Conservation (phyloP, 1,140 invertebrate species). For the Drosophila azteca region DNA sequence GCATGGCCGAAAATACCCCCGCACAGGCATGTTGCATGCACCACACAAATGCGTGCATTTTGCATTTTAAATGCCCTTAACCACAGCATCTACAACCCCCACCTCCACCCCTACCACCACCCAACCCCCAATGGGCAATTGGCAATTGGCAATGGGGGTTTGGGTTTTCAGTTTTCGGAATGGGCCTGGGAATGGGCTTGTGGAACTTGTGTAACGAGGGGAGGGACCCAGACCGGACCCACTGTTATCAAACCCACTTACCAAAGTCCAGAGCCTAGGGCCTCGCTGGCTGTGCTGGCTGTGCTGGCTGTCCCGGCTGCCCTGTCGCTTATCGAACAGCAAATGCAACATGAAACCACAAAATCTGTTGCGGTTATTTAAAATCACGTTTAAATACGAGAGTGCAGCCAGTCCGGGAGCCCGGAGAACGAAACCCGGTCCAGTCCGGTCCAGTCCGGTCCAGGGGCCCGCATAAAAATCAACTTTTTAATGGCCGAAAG, state of each 20-base stretch:
- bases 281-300: slow-evolving; percentile 14
- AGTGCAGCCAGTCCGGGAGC: slow-evolving; percentile 38
- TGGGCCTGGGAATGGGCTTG: too few relatives aligned
- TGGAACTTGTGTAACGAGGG: slow-evolving; percentile 29
- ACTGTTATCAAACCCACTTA: slow-evolving; percentile 26
- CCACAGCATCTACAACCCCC: slow-evolving; percentile 28
- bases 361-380: slow-evolving; percentile 79
- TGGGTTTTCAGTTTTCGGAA: too few relatives aligned
- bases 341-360: slow-evolving; percentile 77
- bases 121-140: neutral
- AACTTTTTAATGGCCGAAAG: slow-evolving; percentile 74
- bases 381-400: slow-evolving; percentile 75
- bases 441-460: neutral
- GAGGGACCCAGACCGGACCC: slow-evolving; percentile 4
- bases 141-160: too few relatives aligned
- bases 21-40: slow-evolving; percentile 3
- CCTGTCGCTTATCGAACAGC: slow-evolving; percentile 64
- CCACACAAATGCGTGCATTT: slow-evolving; percentile 50
- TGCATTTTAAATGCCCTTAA: slow-evolving; percentile 65
- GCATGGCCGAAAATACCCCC: neutral
- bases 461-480: slow-evolving; percentile 45
- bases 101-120: neutral
- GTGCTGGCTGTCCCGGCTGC: slow-evolving; percentile 13
- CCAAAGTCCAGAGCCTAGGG: neutral
- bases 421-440: neutral